Percentiles rank a stretch among this genome's conserved stretches.
Conservation (phyloP, 2,113 vertebrate genomes). For the Procavia capensis region DNA sequence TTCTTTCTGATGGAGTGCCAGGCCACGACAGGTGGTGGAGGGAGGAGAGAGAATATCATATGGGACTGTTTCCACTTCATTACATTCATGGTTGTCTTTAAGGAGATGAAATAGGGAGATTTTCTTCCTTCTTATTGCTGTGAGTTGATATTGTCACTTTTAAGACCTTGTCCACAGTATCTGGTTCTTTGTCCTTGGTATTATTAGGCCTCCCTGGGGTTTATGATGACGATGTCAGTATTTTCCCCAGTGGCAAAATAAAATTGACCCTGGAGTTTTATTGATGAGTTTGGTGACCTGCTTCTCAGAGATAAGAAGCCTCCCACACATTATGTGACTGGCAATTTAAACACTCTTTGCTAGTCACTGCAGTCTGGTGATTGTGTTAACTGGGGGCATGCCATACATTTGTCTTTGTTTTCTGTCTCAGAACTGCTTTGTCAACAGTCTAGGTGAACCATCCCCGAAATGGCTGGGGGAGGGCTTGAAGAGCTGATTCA, state of each 20-base stretch:
- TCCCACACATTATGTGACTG: constrained; percentile 1
- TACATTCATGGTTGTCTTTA: constrained; percentile 43
- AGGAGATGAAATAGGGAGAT: background rate
- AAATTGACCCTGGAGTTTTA: constrained; percentile 58
- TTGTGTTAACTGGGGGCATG: background rate
- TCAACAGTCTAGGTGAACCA: background rate
- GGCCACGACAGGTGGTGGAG: background rate
- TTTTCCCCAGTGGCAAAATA: constrained; percentile 38
- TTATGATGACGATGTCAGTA: background rate
- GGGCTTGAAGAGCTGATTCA: background rate
- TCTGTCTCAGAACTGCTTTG: background rate
- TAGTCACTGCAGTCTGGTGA: background rate
- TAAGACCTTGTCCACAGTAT: background rate
- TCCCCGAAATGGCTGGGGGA: background rate
- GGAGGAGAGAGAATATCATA: background rate
- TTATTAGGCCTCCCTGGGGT: background rate
- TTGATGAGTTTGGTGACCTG: constrained; percentile 52
- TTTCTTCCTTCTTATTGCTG: background rate
- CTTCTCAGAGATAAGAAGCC: constrained; percentile 62
- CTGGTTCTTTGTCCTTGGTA: constrained; percentile 53
- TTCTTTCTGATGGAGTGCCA: background rate
- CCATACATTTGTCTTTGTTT: constrained; percentile 12
- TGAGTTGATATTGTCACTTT: background rate
- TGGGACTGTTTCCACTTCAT: constrained; percentile 52
- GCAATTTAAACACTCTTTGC: constrained; percentile 7